Percentiles rank a stretch among this genome's conserved stretches.
Conservation (phyloP, 2,797 vertebrate genomes). For the Pelobates cultripes region DNA sequence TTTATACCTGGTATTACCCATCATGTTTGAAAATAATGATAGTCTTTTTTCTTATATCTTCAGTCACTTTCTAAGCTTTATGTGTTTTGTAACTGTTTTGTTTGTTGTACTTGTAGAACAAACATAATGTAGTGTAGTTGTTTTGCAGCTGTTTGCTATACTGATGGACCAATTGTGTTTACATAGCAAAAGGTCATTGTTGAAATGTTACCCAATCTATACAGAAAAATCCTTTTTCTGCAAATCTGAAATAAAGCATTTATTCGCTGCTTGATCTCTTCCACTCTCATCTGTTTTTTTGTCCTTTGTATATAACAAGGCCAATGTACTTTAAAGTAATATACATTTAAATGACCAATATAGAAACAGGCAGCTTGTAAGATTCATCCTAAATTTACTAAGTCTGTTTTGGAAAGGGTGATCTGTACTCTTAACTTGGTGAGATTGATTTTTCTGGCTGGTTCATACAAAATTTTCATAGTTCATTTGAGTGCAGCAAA, state of each 20-base stretch:
- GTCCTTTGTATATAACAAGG: conserved; percentile 26
- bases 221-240: neutral
- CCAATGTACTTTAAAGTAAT: conserved; percentile 40
- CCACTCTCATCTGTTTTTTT: conserved; percentile 32
- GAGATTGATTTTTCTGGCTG: neutral
- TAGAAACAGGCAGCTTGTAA: conserved; percentile 24
- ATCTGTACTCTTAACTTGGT: conserved; percentile 5
- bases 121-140: no score
- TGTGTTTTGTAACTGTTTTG: no score
- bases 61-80: no score
- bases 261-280: conserved; percentile 34
- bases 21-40: no score
- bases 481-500: neutral
- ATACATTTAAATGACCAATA: conserved; percentile 37
- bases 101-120: no score
- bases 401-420: conserved; percentile 17
- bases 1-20: no score
- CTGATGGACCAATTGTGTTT: neutral
- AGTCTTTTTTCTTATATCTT: no score
- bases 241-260: conserved; percentile 32
- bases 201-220: conserved; percentile 25
- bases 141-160: no score
- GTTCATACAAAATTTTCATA: neutral
- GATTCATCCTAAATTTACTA: conserved; percentile 26
- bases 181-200: conserved; percentile 28